A percentile compares a stretch with the other conserved stretches of the same genome.
These are phyloP conservation scores for Athalia circularis DNA, from an alignment of 2,888 invertebrate species.

Conservation along the genomic window DNA sequence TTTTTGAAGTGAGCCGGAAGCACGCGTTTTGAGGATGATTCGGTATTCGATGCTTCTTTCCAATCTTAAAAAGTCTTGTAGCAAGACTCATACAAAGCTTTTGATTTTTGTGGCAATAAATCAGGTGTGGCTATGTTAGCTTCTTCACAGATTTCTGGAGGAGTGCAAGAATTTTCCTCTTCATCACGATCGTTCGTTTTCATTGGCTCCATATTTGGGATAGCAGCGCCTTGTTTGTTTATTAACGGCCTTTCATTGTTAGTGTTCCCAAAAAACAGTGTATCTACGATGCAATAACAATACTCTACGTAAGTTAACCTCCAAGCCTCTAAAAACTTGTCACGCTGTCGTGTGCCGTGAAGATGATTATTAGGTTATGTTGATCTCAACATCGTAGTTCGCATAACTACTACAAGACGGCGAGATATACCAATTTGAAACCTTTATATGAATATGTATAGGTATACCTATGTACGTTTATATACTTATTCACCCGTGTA, in stretches of 20 bases:
- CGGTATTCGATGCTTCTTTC: constrained; percentile 21
- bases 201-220: constrained; percentile 6
- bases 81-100: constrained; percentile 13
- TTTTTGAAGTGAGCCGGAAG: constrained; percentile 53
- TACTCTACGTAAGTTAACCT: background rate
- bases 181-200: constrained; percentile 7
- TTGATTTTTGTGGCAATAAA: constrained; percentile 17
- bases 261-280: background rate
- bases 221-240: background rate
- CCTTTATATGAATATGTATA: no score
- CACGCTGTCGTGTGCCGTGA: background rate
- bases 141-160: constrained; percentile 8
- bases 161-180: constrained; percentile 17
- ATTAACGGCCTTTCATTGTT: background rate
- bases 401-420: constrained; percentile 5
- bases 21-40: constrained; percentile 46
- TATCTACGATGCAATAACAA: background rate
- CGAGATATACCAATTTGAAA: constrained; percentile 20
- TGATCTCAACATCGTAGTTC: background rate
- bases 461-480: no score
- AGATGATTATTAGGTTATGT: constrained; percentile 2
- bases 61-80: constrained; percentile 41
- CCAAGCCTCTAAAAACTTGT: background rate
- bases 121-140: constrained; percentile 11
- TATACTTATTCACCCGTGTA: no score